phyloP scores from a whole-genome alignment of 1,140 invertebrate genomes.

The Conus ventricosus region DNA sequence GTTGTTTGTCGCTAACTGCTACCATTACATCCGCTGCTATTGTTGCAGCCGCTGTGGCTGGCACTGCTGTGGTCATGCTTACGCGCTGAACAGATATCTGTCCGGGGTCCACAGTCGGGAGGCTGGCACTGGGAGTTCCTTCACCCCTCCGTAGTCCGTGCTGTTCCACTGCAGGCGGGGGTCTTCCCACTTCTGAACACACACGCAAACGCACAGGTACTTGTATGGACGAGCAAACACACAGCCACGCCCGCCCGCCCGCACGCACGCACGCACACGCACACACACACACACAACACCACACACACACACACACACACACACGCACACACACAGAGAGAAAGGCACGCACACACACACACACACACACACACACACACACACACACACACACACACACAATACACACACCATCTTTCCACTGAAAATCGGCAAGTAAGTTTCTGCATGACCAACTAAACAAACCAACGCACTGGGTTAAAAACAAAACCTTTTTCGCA shows the following conservation, averaged over 20 bases:
- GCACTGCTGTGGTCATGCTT: background rate
- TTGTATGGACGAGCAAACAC: background rate
- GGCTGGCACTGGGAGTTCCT: conserved; percentile 18
- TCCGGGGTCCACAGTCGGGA: conserved; percentile 34
- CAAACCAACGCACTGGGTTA: too few relatives aligned
- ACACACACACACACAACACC: background rate
- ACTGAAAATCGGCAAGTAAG: too few relatives aligned
- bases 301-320: conserved; percentile 8
- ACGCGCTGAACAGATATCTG: conserved; percentile 30
- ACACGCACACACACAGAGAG: background rate
- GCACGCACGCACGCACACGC: background rate
- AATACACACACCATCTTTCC: too few relatives aligned
- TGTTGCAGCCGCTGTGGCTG: too few relatives aligned
- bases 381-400: background rate
- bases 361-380: conserved; percentile 9
- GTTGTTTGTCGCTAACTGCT: too few relatives aligned
- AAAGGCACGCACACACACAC: background rate
- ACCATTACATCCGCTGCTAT: too few relatives aligned
- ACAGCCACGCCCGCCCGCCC: background rate
- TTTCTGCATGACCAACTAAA: too few relatives aligned
- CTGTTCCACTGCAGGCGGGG: conserved; percentile 37
- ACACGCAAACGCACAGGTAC: conserved; percentile 6
- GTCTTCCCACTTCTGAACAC: conserved; percentile 38
- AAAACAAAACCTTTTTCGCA: too few relatives aligned
- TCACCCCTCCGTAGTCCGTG: conserved; percentile 29